A percentile compares a stretch with the other conserved stretches of the same genome.
phyloP scores from a whole-genome alignment of 2,888 invertebrate species.

The Phoenoteleia sp. region DNA sequence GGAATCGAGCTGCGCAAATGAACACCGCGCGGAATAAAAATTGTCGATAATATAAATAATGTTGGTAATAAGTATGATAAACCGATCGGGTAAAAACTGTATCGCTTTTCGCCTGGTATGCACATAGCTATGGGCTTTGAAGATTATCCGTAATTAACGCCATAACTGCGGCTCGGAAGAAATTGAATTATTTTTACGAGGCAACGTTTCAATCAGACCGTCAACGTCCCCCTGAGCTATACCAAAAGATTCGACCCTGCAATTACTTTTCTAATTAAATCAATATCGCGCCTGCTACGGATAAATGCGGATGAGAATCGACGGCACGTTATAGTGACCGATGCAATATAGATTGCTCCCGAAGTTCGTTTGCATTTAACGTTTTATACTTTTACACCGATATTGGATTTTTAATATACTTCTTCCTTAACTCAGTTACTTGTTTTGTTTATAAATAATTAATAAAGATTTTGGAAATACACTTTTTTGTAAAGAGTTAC shows the following conservation, averaged over 20 bases:
- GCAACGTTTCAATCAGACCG: conserved; percentile 85
- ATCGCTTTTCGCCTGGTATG: conserved; percentile 42
- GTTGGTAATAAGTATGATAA: conserved; percentile 17
- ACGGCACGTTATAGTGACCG: conserved; percentile 22
- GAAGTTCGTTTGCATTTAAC: neutral
- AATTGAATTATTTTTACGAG: conserved; percentile 86
- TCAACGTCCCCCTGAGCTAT: conserved; percentile 85
- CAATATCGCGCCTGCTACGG: conserved; percentile 79
- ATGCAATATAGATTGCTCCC: conserved; percentile 6
- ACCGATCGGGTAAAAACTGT: conserved; percentile 26
- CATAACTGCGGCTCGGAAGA: conserved; percentile 82
- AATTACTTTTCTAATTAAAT: conserved; percentile 85
- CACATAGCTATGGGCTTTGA: conserved; percentile 57
- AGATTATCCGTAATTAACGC: conserved; percentile 85
- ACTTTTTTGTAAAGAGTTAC: too few species aligned
- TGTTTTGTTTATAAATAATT: too few species aligned
- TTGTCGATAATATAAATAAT: conserved; percentile 6
- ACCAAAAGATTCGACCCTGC: conserved; percentile 84
- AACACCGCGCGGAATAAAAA: neutral
- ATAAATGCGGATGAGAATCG: conserved; percentile 57
- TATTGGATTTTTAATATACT: too few species aligned
- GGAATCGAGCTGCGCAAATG: neutral
- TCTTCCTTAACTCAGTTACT: too few species aligned
- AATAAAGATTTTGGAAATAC: too few species aligned
- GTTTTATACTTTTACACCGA: neutral